phyloP scores from a whole-genome alignment of 2,113 vertebrate species.

The Terrapene triunguis region DNA sequence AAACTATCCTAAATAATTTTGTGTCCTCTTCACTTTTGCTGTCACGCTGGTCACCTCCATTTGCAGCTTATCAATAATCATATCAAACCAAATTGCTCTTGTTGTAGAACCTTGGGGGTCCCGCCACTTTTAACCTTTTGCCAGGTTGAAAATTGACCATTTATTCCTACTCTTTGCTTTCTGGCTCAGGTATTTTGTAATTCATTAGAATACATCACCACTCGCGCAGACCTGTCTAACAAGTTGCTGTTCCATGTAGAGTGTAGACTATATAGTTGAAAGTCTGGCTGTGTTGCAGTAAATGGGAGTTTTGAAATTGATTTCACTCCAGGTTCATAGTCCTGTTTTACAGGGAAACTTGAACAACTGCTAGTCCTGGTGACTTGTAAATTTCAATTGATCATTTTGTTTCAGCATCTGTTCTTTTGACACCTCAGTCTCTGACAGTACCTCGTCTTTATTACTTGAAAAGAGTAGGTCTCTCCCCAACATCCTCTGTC shows the following conservation, averaged over 20 bases:
- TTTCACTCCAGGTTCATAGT: background rate
- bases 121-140: background rate
- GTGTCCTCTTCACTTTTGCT: background rate
- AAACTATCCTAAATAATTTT: background rate
- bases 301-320: background rate
- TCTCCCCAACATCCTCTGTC: background rate
- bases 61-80: background rate
- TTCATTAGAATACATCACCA: background rate
- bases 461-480: background rate
- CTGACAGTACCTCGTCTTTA: background rate
- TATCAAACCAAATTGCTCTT: background rate
- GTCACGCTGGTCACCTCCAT: background rate
- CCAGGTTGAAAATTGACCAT: background rate
- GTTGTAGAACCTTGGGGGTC: background rate
- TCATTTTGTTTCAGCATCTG: background rate
- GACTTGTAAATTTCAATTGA: background rate
- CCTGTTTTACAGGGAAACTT: background rate
- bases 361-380: background rate
- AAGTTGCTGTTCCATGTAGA: background rate
- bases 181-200: background rate
- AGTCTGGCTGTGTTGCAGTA: background rate
- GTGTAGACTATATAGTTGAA: background rate
- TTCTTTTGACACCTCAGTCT: background rate
- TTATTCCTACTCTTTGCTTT: background rate
- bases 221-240: background rate